These are phyloP conservation scores for Eurystomus gularis DNA, from an alignment of 2,113 vertebrate species.

Conservation along the genomic window DNA sequence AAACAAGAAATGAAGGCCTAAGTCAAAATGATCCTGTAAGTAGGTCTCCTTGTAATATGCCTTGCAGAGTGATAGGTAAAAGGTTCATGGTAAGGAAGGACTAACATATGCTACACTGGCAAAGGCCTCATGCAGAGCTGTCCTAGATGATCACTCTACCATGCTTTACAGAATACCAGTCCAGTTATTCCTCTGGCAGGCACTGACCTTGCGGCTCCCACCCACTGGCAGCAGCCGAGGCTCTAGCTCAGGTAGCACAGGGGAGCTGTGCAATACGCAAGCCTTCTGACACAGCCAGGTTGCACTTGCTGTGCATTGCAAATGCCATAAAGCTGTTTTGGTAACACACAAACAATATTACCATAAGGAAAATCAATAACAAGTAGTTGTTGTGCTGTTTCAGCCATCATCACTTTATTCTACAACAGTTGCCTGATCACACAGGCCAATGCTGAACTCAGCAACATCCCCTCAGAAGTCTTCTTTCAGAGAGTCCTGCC, in stretches of 20 bases:
- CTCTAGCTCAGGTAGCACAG: neutral
- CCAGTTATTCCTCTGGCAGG: neutral
- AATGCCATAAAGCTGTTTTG: neutral
- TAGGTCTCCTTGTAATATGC: neutral
- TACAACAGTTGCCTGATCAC: no score
- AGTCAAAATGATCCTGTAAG: neutral
- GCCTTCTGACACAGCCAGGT: neutral
- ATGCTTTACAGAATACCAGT: neutral
- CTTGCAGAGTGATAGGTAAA: no score
- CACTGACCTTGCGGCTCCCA: neutral
- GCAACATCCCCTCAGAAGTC: no score
- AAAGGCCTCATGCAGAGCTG: no score
- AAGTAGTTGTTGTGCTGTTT: no score
- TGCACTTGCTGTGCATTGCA: neutral
- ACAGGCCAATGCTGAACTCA: no score
- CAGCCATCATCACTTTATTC: no score
- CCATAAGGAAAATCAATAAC: neutral
- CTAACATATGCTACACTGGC: no score
- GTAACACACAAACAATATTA: neutral
- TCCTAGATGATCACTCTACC: no score
- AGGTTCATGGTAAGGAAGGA: no score
- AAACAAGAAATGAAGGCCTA: neutral
- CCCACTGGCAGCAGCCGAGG: neutral
- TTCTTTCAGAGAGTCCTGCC: no score
- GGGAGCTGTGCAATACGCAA: neutral